Percentiles rank a stretch among this genome's conserved stretches.
phyloP scores from a whole-genome alignment of 2,888 invertebrate species.

The Trachelus troglodyta region DNA sequence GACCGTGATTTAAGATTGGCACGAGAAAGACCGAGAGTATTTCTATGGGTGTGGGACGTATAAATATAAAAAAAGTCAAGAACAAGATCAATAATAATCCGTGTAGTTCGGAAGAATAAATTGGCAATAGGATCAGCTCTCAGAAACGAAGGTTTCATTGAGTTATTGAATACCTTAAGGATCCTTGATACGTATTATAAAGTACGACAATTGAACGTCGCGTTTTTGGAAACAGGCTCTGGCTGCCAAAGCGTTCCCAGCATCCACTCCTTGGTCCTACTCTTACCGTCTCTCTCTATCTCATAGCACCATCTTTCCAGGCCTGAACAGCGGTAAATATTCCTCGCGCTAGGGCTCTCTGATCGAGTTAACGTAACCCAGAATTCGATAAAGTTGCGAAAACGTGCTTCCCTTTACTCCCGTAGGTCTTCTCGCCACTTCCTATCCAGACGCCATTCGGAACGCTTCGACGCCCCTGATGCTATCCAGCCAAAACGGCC shows the following conservation, averaged over 20 bases:
- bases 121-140: neutral
- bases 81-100: neutral
- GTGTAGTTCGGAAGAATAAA: neutral
- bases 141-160: neutral
- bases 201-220: neutral
- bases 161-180: neutral
- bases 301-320: neutral
- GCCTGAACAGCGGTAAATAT: conserved; percentile 35
- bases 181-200: neutral
- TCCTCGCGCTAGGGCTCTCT: conserved; percentile 33
- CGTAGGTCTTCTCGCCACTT: conserved; percentile 16
- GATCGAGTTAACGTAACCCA: conserved; percentile 43
- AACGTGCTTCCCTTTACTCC: conserved; percentile 27
- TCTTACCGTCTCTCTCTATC: neutral
- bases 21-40: neutral
- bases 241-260: neutral
- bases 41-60: neutral
- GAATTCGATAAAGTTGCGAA: conserved; percentile 50
- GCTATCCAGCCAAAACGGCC: conserved; percentile 31
- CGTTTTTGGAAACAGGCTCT: neutral
- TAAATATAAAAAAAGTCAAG: neutral
- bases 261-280: neutral
- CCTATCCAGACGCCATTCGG: conserved; percentile 32
- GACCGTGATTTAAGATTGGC: neutral
- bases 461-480: conserved; percentile 6